Evolutionary conservation across 92 coral and sea anemone species (phyloP), one percentile per base, ranked within the genome.

Genomic region (Bergia puertoricense): DNA sequence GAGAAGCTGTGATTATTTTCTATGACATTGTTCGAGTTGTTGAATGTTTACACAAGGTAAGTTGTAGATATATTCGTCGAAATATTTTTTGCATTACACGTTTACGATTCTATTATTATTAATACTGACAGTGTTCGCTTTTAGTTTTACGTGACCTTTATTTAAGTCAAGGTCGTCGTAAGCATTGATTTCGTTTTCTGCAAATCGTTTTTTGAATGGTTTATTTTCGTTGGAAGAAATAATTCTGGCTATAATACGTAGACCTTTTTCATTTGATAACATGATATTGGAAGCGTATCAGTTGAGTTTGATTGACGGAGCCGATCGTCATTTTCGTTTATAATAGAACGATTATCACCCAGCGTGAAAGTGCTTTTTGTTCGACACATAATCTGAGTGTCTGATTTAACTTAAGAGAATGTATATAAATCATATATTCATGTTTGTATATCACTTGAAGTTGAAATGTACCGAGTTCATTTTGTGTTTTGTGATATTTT

Each of bases 1-100:
- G 94, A 86, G 99, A 97, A 86, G 98, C 99, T 38, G 90, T 97
- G 85, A 91, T 97, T 73, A 92, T 97, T 57, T 97, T 97, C 86
- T 93, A 93, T 84, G 99, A 97, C 86, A 97, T 97, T 45, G 99
- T 97, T 14, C 93, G 99, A 85, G 99, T 97, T 22, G 99, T 97
- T 10, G 98, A 97, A 80, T 94, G 99, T 89, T 89, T 97, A 54
- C 99, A 97, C 81, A 92, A 94, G 99, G 99, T 97, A 86, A 83
- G 92, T 43, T 76, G 42, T 0, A 48, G 20, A 16, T 51, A 38
- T 11, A 22, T 39, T 80, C 50, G 16, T 54, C 59, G 81, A 16
- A 38, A 62, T 30, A 73, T 76, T 54, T 39, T 68, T 81, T 44
- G 46, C 51, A 46, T 46, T 46, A 10, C 51, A 44, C 43, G 71